Base-by-base conservation (phyloP, 2,888 invertebrate species). In the Merodon equestris region DNA sequence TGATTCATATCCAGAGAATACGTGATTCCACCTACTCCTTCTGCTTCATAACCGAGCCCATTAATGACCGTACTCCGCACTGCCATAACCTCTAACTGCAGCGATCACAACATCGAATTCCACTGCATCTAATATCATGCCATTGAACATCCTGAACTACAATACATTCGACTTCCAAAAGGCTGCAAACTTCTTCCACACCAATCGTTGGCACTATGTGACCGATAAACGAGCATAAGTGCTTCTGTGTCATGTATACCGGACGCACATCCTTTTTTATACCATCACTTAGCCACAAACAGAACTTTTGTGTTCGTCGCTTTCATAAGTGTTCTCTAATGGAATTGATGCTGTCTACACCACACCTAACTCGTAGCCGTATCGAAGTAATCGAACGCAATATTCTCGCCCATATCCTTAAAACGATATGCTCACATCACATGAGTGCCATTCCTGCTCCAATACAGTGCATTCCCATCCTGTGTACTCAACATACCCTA, bases 331-430 rank as follows among this genome's bases (percentile, higher is more conserved):
- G n/a, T n/a, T n/a, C n/a, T n/a, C n/a, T n/a, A n/a, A n/a, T n/a
- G n/a, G n/a, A n/a, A n/a, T n/a, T n/a, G n/a, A n/a, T n/a, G n/a
- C n/a, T 42, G 56, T 18, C 18, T 12, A 9, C 36, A 17, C 40
- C n/a, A 18, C 40, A 40, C 56, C 12, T 36, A 19, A 17, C 14
- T 15, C 14, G 7, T 15, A 9, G 36, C 14, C 10, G 15, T 44
- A 58, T 73, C 66, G 54, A 67, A 66, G 48, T 67, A 74, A 74
- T 74, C 73, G 73, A 74, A 74, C 67, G 60, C 50, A 60, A 61
- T 38, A 38, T 38, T 38, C 44, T 34, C 44, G 4, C 38, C 38
- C 67, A 67, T 74, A 74, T 67, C 60, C 48, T 50, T 72, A 4
- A 51, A 53, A 38, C 63, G 71, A 72, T 51, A 64, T 64, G 27